Conservation (phyloP, 1,140 invertebrate genomes). For the Drosophila varians region DNA sequence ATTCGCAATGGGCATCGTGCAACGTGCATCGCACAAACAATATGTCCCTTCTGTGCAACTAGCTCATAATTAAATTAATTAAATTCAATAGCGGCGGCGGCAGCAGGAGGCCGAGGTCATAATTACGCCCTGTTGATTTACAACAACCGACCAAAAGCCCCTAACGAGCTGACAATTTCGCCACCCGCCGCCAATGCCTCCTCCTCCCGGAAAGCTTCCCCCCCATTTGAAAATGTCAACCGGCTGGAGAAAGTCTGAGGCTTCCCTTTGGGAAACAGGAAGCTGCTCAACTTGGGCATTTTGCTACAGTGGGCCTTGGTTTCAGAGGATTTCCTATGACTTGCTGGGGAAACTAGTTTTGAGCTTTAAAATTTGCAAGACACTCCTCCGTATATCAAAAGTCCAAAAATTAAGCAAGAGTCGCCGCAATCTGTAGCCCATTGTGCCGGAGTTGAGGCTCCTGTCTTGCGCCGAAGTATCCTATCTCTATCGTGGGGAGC, state of each 20-base stretch:
- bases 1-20: conserved; percentile 38
- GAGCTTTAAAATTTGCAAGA: not conserved
- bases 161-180: conserved; percentile 73
- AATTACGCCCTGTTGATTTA: conserved; percentile 72
- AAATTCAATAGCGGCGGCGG: conserved; percentile 49
- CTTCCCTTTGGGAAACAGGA: conserved; percentile 1
- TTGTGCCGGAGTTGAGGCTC: conserved; percentile 27
- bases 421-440: conserved; percentile 46
- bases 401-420: too few relatives aligned
- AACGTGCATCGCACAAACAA: conserved; percentile 8
- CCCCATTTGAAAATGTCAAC: conserved; percentile 61
- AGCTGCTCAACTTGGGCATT: not conserved
- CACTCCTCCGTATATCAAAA: too few relatives aligned
- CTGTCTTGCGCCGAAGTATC: not conserved
- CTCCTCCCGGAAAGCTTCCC: not conserved
- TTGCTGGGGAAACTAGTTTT: not conserved
- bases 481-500: conserved; percentile 4
- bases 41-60: conserved; percentile 21
- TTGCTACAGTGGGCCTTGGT: conserved; percentile 25
- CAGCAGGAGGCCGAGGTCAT: conserved; percentile 30
- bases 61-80: conserved; percentile 79
- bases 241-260: conserved; percentile 27
- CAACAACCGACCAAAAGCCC: conserved; percentile 41
- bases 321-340: not conserved
- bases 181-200: conserved; percentile 8